Evolutionary conservation across 2,888 invertebrate species (phyloP), one percentile per base, ranked within the genome.

Genomic region (Halictus quadricinctus): DNA sequence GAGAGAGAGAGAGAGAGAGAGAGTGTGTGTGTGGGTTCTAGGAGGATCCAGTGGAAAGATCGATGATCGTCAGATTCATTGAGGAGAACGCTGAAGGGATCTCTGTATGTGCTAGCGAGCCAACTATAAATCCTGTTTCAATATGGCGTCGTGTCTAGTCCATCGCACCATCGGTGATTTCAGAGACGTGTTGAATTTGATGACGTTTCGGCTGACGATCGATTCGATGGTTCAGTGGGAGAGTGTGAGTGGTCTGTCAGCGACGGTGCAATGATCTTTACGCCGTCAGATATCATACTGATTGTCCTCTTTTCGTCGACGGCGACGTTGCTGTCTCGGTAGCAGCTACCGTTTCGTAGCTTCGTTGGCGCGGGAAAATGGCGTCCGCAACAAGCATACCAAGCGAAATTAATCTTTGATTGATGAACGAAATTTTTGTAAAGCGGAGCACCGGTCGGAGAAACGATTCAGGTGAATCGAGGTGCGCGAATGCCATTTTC

Each of bases 111-210:
- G 41, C 69, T 41, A 41, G 69, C 69, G 69, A 75, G 58, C 69
- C 58, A 73, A 72, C 46, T 54, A n/a, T 58, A 54, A 66, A 70
- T 58, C 76, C 60, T 58, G 29, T 46, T 76, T 43, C 36, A 43
- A 29, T 36, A 54, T n/a, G 76, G 25, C 75, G 77, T 50, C 79
- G 69, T 70, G 81, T 86, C 86, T 86, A 86, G 86, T 86, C 86
- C 72, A 77, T 77, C 60, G 79, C 74, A 72, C 58, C 73, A 79
- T 86, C 73, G 77, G 66, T 54, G 50, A 72, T n/a, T 60, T 58
- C 46, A 15, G 58, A 46, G 36, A 48, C n/a, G 2, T 3, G 46
- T 41, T 41, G 43, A 72, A 29, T 64, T 58, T 1, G 58, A 58
- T 12, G 58, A 58, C n/a, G 58, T 58, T 58, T n/a, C 29, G 64